phyloP scores from a whole-genome alignment of 2,797 vertebrate genomes.

The Protonibea diacanthus region DNA sequence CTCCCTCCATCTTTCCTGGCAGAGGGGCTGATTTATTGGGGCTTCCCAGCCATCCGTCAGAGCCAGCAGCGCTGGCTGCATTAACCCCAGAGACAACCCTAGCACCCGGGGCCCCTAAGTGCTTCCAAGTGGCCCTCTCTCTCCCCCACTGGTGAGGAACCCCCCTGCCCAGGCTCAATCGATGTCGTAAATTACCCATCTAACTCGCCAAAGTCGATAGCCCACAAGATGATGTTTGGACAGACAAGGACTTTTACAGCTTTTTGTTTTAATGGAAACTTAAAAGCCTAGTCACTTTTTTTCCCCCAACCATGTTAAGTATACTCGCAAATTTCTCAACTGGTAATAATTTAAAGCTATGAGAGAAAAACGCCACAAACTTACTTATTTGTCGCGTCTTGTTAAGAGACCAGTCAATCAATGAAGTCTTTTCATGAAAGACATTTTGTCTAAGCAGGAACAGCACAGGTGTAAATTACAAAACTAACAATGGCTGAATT shows the following conservation, averaged over 20 bases:
- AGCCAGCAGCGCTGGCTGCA: constrained; percentile 77
- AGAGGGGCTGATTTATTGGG: constrained; percentile 83
- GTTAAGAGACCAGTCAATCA: background rate
- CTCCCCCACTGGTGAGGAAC: constrained; percentile 59
- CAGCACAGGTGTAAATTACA: background rate
- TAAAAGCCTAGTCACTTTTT: constrained; percentile 35
- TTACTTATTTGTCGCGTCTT: background rate
- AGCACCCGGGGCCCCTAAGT: constrained; percentile 80
- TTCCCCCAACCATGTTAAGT: background rate
- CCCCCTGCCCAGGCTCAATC: constrained; percentile 65
- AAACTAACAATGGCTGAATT: background rate
- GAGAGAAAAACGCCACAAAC: background rate
- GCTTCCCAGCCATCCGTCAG: constrained; percentile 82
- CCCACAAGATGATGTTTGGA: constrained; percentile 64
- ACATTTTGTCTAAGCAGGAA: background rate
- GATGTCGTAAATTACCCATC: constrained; percentile 81
- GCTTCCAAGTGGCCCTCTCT: constrained; percentile 81
- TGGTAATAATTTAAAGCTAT: background rate
- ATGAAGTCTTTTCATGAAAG: background rate
- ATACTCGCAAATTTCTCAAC: constrained; percentile 4
- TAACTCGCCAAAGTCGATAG: constrained; percentile 73
- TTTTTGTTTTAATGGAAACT: constrained; percentile 57
- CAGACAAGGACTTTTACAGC: constrained; percentile 58
- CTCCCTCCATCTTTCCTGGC: constrained; percentile 76
- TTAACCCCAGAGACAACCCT: constrained; percentile 84